Conservation (phyloP, 2,797 vertebrate species). For the Pangasius sanitwongsei region DNA sequence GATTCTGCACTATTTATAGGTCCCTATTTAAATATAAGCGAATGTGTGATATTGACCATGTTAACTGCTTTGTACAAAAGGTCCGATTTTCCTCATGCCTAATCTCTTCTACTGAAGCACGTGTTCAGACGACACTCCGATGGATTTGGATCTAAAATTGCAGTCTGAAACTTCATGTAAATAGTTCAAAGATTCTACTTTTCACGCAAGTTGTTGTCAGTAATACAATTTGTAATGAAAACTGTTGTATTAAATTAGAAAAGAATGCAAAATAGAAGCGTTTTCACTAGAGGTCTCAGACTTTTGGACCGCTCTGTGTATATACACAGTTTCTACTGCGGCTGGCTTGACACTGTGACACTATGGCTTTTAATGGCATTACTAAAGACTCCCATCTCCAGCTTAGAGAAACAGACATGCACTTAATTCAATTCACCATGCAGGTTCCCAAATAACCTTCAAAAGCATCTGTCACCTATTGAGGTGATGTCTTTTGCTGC, state of each 20-base stretch:
- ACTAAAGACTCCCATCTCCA: neutral
- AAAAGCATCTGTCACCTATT: neutral
- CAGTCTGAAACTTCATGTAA: too few relatives aligned
- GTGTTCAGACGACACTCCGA: neutral
- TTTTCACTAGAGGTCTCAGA: neutral
- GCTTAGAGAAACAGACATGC: neutral
- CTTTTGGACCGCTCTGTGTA: neutral
- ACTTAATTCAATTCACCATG: neutral
- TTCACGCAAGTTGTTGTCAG: neutral
- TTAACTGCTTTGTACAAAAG: neutral
- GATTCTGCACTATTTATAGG: neutral
- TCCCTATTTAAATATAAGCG: neutral
- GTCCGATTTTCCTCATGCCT: neutral
- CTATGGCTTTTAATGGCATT: neutral
- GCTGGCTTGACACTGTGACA: neutral
- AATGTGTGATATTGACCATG: neutral
- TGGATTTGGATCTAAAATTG: neutral
- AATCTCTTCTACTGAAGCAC: neutral
- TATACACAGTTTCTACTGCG: neutral
- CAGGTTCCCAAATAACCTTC: neutral
- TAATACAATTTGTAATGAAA: neutral
- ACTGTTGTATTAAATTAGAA: neutral
- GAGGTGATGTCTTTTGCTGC: neutral
- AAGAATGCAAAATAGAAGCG: neutral
- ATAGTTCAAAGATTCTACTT: neutral